Base-by-base conservation (phyloP, 2,797 vertebrate species). In the Euphonia xanthogaster region DNA sequence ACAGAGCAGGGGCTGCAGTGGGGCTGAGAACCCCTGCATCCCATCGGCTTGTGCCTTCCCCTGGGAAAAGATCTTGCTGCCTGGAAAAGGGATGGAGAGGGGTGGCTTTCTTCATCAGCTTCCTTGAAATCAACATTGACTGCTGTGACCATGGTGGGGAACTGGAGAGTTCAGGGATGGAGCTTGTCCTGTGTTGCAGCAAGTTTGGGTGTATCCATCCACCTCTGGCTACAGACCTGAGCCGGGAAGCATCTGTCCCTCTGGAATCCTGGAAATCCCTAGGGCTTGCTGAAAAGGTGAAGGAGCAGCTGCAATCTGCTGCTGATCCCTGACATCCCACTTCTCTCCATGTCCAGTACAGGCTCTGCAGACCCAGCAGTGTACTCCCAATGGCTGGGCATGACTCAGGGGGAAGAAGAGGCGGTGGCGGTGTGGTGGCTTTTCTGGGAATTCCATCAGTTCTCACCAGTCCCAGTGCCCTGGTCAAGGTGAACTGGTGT, bases 341-440 rank as follows among this genome's bases (percentile, higher is more conserved):
- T 44, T 51, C 40, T 48, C 51, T 63, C 62, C 58, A 50, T 0
- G 9, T 30, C 47, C 47, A 45, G 48, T 0, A 39, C 6, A 28
- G 21, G 9, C 2, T 8, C 66, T 51, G 37, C 1, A 11, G 40
- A 35, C 13, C 24, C 0, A 0, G 42, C 28, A 44, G 28, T 2
- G 0, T 3, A 3, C 3, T 74, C 44, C 57, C 19, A 40, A 2
- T 0, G 7, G n/a, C 44, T 40, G 63, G 63, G 39, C 54, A 25
- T 1, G 12, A 48, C 40, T 51, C 24, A 31, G 6, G 47, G 33
- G 58, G 50, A 72, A 73, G 42, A 83, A 58, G 61, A 14, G 5
- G 39, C 0, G 13, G 9, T 12, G 33, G n/a, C 10, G 42, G 27
- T 6, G 6, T 25, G 35, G 11, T 6, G 1, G 24, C 37, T 68